These are phyloP conservation scores for Pangasius macronema DNA, from an alignment of 2,797 vertebrate species.

Conservation along the genomic window DNA sequence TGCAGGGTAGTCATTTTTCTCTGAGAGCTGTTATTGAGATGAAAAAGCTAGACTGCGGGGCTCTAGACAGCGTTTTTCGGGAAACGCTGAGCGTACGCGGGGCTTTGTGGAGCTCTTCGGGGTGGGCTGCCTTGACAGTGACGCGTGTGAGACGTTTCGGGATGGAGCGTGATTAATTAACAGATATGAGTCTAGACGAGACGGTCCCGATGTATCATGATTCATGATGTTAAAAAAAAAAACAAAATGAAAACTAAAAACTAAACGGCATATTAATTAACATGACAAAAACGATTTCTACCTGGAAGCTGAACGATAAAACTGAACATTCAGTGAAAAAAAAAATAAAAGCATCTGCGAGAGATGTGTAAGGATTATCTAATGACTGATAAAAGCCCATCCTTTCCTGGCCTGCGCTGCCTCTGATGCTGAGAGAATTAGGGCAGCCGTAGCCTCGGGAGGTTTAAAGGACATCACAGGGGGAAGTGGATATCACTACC, in stretches of 20 bases:
- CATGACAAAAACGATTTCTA: conserved; percentile 5
- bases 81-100: conserved; percentile 44
- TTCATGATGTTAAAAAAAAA: not conserved
- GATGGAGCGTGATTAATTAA: conserved; percentile 52
- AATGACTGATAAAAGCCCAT: conserved; percentile 26
- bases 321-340: not conserved
- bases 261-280: conserved; percentile 14
- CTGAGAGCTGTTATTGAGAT: conserved; percentile 60
- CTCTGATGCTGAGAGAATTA: conserved; percentile 46
- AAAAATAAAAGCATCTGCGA: not conserved
- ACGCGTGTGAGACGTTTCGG: conserved; percentile 19
- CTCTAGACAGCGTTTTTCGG: conserved; percentile 47
- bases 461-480: conserved; percentile 43
- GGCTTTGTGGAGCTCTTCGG: conserved; percentile 26
- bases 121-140: conserved; percentile 41
- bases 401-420: conserved; percentile 24
- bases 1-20: conserved; percentile 60
- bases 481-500: conserved; percentile 12
- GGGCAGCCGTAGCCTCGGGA: conserved; percentile 42
- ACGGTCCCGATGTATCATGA: conserved; percentile 7
- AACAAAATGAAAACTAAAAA: not conserved
- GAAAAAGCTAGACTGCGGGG: conserved; percentile 52
- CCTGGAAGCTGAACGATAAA: conserved; percentile 28
- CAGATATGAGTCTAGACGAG: conserved; percentile 35
- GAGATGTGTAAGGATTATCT: not conserved